These are phyloP conservation scores for Drosophila ananassae DNA, from an alignment of 1,140 invertebrate genomes.

Conservation along the genomic window DNA sequence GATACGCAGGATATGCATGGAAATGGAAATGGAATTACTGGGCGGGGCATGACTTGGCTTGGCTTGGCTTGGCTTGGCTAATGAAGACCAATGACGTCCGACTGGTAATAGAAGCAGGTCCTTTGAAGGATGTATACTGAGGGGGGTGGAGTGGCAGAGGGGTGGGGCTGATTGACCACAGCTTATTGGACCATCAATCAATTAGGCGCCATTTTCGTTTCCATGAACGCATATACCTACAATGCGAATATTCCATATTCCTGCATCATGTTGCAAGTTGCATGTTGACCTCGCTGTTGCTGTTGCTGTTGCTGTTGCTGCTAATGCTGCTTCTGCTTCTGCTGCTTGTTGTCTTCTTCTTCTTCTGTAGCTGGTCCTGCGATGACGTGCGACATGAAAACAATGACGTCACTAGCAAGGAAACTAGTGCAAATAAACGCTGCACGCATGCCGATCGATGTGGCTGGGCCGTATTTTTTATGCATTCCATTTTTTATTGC, in stretches of 20 bases:
- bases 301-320: not conserved
- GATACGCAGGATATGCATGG: not conserved
- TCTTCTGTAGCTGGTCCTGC: not conserved
- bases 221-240: slow-evolving; percentile 18
- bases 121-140: not conserved
- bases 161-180: slow-evolving; percentile 45
- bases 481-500: not conserved
- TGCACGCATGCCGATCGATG: slow-evolving; percentile 10
- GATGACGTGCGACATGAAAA: slow-evolving; percentile 36
- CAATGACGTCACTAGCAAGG: slow-evolving; percentile 33
- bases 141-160: not conserved
- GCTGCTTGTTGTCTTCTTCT: not conserved
- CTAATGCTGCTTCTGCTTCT: slow-evolving; percentile 12
- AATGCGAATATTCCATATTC: slow-evolving; percentile 26
- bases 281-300: slow-evolving; percentile 40
- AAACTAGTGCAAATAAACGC: slow-evolving; percentile 42
- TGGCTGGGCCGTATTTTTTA: not conserved
- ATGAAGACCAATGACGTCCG: slow-evolving; percentile 60
- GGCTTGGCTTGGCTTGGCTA: slow-evolving; percentile 22
- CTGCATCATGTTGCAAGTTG: slow-evolving; percentile 51
- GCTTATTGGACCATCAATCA: slow-evolving; percentile 56
- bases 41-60: not conserved
- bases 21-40: slow-evolving; percentile 10
- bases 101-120: not conserved
- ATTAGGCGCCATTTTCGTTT: slow-evolving; percentile 46